Percentiles rank a stretch among this genome's conserved stretches.
These are phyloP conservation scores for Mirounga angustirostris DNA, from an alignment of 2,113 vertebrate species.

Conservation along the genomic window DNA sequence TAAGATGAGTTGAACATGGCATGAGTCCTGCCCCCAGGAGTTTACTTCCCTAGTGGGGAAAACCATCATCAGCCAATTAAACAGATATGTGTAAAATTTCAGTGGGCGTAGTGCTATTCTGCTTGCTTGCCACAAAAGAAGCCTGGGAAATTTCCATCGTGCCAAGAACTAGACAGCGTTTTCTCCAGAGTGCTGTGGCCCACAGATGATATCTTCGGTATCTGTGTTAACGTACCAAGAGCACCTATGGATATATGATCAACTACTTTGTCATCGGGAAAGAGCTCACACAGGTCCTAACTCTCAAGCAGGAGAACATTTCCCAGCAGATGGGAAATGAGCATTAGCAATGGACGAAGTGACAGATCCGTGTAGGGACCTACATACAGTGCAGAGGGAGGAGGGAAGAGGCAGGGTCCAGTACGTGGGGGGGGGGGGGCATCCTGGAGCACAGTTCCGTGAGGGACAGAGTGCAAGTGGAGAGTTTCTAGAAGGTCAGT, in stretches of 20 bases:
- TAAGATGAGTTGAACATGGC: not conserved
- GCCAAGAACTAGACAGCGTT: not conserved
- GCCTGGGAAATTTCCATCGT: not conserved
- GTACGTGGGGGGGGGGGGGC: accelerated
- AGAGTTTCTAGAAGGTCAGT: not conserved
- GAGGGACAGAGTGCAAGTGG: no score
- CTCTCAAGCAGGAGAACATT: not conserved
- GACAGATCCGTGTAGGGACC: accelerated
- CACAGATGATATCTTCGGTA: not conserved
- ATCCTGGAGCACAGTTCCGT: not conserved
- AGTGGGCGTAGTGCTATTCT: not conserved
- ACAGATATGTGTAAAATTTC: not conserved
- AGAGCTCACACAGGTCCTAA: not conserved
- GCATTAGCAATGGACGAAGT: not conserved
- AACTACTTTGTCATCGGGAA: not conserved
- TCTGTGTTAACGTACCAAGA: not conserved
- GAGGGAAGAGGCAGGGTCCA: not conserved
- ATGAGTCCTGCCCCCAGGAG: not conserved
- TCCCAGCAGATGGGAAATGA: not conserved
- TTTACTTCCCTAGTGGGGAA: not conserved
- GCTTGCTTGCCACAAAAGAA: not conserved
- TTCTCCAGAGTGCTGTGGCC: not conserved
- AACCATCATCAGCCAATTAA: not conserved
- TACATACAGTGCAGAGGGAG: accelerated
- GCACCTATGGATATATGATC: not conserved